Base-by-base conservation (phyloP, 2,113 vertebrate genomes). In the Oryzias curvinotus region DNA sequence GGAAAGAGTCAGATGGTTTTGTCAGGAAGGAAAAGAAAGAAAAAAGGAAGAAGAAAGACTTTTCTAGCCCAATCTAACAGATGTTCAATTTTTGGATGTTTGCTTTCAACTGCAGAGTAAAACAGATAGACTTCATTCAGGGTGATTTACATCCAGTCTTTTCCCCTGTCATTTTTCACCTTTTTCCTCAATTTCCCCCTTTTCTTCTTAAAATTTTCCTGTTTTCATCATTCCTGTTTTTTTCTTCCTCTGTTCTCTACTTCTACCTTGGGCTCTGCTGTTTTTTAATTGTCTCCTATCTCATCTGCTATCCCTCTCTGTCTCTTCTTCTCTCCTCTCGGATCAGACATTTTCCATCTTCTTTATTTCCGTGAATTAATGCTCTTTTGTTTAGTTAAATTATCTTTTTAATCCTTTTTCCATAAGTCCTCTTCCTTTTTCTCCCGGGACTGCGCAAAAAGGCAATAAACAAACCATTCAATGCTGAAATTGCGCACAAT, bases 21-120 rank as follows among this genome's bases (percentile, higher is more conserved):
- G 61, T 64, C 52, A 17, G 48, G 48, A 60, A 65, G 74, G 25
- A 68, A 17, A 36, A 49, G 15, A 30, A 63, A 68, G 30, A 76
- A 69, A 69, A 63, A 48, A 47, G 51, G 36, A 28, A 65, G 58
- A 13, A 50, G 4, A 21, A 44, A 59, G 53, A 36, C 7, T 17
- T 58, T 47, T 5, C 7, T 28, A 6, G 79, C 83, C 85, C 78
- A 86, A 73, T 64, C 62, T 48, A 82, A 62, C 85, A 89, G 80
- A 82, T 87, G 87, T 79, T 86, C 45, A 3, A 30, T 44, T 65
- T 36, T 56, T 16, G 53, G 78, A 70, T 28, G 43, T 70, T 77
- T 61, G 52, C 30, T 61, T 72, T 75, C 61, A 67, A 57, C 71
- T 73, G 53, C 44, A 52, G 46, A 64, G 75, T 68, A 58, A 81